Base-by-base conservation (phyloP, 2,888 invertebrate genomes). In the Ceramica pisi region DNA sequence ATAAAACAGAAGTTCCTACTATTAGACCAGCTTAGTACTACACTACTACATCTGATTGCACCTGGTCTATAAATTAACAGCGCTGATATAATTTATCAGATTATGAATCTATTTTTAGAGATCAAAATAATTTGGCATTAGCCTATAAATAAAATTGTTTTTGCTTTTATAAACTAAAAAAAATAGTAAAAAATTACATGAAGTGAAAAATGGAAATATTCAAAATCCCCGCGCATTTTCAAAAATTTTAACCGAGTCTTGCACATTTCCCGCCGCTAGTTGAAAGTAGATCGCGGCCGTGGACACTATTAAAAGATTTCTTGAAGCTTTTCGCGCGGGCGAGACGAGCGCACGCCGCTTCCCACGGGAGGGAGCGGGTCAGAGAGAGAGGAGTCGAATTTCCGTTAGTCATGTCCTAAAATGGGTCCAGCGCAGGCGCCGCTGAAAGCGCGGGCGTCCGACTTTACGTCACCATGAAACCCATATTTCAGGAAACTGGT, bases 331-430 rank as follows among this genome's bases (percentile, higher is more conserved):
- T 92, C 89, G 96, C 88, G 94, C 88, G 94, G 96, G 95, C 90
- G 96, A 92, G 96, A 96, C 91, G 89, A 84, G 74, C 88, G 90
- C 85, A 94, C 89, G 86, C 81, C 89, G 88, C 91, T 87, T 92
- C 94, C 93, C 93, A 91, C 93, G 93, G 92, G 96, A 94, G 94
- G 84, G 96, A 96, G 92, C 95, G 92, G 93, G 93, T 87, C 92
- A 90, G 94, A 94, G 92, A 92, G 94, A 94, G 94, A 94, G 95
- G 96, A 95, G 95, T 97, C 97, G 96, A 96, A 97, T 97, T 97
- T 97, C 97, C 96, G 96, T 96, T 96, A 96, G 96, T 97, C 96
- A 97, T 97, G 97, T 97, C 97, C 97, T 97, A 97, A 97, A 97
- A 97, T 97, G 97, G 97, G 96, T 95, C 94, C 96, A 96, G 93